Base-by-base conservation (phyloP, 1,140 invertebrate genomes). In the Steinernema khuongi region DNA sequence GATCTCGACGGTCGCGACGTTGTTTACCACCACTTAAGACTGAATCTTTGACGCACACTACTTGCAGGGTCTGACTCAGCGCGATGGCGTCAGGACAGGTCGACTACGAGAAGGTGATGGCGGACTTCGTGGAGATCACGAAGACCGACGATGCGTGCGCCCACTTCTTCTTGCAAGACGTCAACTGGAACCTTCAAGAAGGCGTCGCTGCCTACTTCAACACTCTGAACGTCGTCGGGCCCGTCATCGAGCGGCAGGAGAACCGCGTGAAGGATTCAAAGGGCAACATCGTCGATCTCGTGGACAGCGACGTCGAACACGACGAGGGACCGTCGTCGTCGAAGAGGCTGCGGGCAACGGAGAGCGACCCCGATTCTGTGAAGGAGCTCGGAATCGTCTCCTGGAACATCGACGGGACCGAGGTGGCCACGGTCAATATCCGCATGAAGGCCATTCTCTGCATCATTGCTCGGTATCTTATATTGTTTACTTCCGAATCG, bases 151-250 rank as follows among this genome's bases (percentile, higher is more conserved):
- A 31, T 7, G 68, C 68, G 7, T 69, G 68, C 33, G 68, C 31
- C n/a, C 68, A 69, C 33, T 69, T 69, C 28, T 69, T 69, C 22
- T 22, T 69, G 11, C 68, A 69, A 22, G 68, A 69, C 22, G 30
- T 31, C 11, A 29, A 69, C 7, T 69, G 68, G 68, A 22, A 69
- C 28, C 14, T 69, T 7, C 50, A 60, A 26, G 14, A 22, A 11
- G 50, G 11, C 50, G 50, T 60, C 50, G 22, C 50, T 26, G 7
- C 50, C 7, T 60, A 60, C 50, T 60, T 60, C 50, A 22, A 60
- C 14, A 60, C 50, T 4, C 11, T 60, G 14, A 60, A 60, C 19
- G 50, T 4, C 7, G 22, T 60, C 50, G 50, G 50, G 7, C 7
- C 50, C 7, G 50, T n/a, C 4, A 60, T 60, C 50, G 50, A 7